Percentiles rank a stretch among this genome's conserved stretches.
Conservation (phyloP, 64 coral and sea anemone species). For the Hydrozoanthus tunicans region DNA sequence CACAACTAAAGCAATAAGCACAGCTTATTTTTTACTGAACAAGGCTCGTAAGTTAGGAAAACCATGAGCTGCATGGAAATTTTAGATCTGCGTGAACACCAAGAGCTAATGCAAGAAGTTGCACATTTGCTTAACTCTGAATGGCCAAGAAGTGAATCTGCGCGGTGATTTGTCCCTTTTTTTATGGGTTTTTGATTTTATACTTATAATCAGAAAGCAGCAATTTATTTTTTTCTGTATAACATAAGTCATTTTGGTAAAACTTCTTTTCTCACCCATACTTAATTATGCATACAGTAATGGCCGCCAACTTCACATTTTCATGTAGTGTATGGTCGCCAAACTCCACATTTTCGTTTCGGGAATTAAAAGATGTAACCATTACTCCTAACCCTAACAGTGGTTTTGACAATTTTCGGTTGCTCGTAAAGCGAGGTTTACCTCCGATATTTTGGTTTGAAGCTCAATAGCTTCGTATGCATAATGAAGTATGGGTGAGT, state of each 20-base stretch:
- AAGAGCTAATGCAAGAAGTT: constrained; percentile 58
- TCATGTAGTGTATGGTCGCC: no score
- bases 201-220: not conserved
- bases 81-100: constrained; percentile 55
- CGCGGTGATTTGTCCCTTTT: constrained; percentile 21
- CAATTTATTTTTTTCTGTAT: not conserved
- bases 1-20: not conserved
- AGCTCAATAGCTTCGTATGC: no score
- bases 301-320: no score
- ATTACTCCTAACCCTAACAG: no score
- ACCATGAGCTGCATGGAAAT: constrained; percentile 14
- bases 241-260: not conserved
- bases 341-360: no score
- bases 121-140: constrained; percentile 72
- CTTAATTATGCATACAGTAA: no score
- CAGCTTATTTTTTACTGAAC: not conserved
- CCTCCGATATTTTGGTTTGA: no score
- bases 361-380: no score
- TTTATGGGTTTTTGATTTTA: not conserved
- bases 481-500: no score
- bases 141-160: constrained; percentile 82
- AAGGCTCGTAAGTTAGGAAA: not conserved
- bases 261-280: no score
- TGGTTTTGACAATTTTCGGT: no score
- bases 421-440: no score